Evolutionary conservation across 2,113 vertebrate species (phyloP), one percentile per base, ranked within the genome.

Genomic region (Rafetus swinhoei): DNA sequence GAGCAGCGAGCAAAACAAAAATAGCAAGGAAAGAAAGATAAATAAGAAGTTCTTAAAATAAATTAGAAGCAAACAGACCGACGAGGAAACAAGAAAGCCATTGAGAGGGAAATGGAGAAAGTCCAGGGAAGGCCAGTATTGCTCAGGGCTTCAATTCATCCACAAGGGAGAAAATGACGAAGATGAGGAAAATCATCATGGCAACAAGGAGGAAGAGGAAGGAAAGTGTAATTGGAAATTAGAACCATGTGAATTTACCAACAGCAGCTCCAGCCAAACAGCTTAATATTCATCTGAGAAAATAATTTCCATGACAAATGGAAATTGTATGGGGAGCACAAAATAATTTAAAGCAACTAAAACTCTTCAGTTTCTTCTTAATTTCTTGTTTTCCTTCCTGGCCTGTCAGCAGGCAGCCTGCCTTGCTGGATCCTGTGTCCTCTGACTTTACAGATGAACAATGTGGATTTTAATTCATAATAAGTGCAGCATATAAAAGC

Each of bases 1-100:
- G 84, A 90, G 91, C 94, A 90, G 87, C 2, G 9, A 56, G 94
- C 84, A 82, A 90, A 92, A 91, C 88, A 93, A 95, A 96, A 97
- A 97, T 65, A 98, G 96, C 92, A 81, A 93, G 92, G 85, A 96
- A 97, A 82, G 87, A 96, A 97, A 94, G 93, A 97, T 82, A 95
- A 97, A 96, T 62, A 94, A 84, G 92, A 93, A 96, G 94, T 62
- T 92, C 94, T 96, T 97, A 93, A 97, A 97, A 96, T 95, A 95
- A 27, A 96, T 15, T 84, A 96, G 89, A 22, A 90, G 92, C 88
- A 87, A 96, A 96, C 82, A 95, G 90, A 89, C 81, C 72, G 81
- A 95, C 81, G 82, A 1, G 9, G 84, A 82, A 95, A 97, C 87
- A 97, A 98, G 94, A 87, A 65, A 87, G 53, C 84, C 84, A 91